Conservation (phyloP, 2,888 invertebrate species). For the Achlya flavicornis region DNA sequence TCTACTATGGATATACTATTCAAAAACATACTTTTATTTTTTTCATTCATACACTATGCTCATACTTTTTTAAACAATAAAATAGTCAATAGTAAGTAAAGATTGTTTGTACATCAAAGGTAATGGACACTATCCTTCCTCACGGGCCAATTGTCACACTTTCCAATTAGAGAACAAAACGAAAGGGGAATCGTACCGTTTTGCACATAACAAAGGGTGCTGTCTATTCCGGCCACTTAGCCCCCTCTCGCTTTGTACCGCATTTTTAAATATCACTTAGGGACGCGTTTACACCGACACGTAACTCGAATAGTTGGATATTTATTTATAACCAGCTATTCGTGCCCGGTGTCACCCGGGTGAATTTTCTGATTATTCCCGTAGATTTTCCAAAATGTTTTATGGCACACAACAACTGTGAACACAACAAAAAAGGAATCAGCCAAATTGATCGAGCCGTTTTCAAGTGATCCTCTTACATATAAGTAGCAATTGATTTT, state of each 20-base stretch:
- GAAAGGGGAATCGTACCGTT: conserved; percentile 53
- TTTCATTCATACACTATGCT: no score
- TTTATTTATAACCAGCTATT: no score
- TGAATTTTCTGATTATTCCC: no score
- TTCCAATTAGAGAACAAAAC: conserved; percentile 65
- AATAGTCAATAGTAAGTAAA: conserved; percentile 15
- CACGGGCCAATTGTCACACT: conserved; percentile 63
- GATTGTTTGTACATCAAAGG: conserved; percentile 48
- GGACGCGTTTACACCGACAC: conserved; percentile 30
- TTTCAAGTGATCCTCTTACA: no score
- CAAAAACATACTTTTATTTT: no score
- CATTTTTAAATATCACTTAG: conserved; percentile 55
- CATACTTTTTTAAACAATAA: not conserved
- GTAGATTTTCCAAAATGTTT: no score
- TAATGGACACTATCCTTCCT: conserved; percentile 54
- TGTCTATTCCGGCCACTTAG: conserved; percentile 66
- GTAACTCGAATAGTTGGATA: conserved; percentile 11
- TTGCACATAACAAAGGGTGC: conserved; percentile 63
- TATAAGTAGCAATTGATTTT: no score
- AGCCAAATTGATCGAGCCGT: no score
- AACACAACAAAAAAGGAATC: no score
- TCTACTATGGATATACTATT: no score
- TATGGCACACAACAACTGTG: no score
- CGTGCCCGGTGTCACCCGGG: no score
- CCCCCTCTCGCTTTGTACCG: conserved; percentile 57